phyloP scores from a whole-genome alignment of 37 sponge, comb jelly and placozoan genomes.

The Ianthella basta region DNA sequence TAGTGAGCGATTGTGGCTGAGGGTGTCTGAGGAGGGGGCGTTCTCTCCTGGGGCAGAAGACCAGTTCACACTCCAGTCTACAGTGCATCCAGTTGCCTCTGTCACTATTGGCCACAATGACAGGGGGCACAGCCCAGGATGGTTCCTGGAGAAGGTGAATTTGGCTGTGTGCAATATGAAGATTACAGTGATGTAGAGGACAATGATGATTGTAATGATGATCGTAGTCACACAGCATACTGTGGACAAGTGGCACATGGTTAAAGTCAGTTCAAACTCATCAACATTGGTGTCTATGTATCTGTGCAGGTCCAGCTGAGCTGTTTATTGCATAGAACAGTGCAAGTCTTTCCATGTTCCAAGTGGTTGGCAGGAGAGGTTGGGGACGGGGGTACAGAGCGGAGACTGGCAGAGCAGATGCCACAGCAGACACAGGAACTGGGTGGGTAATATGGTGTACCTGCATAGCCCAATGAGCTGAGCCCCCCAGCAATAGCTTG shows the following conservation, averaged over 20 bases:
- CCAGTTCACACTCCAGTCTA: background rate
- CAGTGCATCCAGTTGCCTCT: background rate
- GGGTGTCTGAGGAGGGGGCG: background rate
- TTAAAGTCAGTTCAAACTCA: too few relatives aligned
- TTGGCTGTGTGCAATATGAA: background rate
- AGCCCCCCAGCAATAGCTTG: too few relatives aligned
- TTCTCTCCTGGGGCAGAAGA: background rate
- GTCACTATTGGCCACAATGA: slow-evolving; percentile 74
- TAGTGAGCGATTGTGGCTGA: slow-evolving; percentile 54
- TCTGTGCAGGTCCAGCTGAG: background rate
- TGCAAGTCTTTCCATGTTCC: background rate
- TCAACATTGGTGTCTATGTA: background rate
- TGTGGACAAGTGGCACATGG: too few relatives aligned
- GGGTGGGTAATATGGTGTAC: background rate
- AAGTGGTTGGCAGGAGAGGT: background rate
- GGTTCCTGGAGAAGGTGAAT: slow-evolving; percentile 64
- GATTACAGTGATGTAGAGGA: background rate
- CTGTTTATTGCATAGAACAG: background rate
- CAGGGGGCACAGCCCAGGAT: slow-evolving; percentile 61
- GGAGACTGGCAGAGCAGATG: background rate
- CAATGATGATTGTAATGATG: too few relatives aligned
- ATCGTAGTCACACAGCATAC: too few relatives aligned
- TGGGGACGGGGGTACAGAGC: background rate
- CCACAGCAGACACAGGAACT: background rate
- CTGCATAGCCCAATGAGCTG: too few relatives aligned